Evolutionary conservation across 2,113 vertebrate species (phyloP), one percentile per base, ranked within the genome.

Genomic region (Gracilinanus agilis): DNA sequence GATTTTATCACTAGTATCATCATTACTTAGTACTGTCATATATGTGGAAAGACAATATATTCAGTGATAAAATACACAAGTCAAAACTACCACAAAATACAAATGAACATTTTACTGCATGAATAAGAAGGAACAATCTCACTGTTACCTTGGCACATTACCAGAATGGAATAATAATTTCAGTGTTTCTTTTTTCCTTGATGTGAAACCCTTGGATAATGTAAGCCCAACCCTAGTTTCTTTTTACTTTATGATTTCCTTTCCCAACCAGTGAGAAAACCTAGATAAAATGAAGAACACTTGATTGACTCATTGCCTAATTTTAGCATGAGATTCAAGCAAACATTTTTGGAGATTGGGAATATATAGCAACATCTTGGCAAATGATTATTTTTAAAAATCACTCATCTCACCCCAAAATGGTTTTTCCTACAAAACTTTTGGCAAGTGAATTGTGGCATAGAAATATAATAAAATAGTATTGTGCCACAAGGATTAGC

Each of bases 291-390:
- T 83, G 34, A 89, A 94, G 93, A 91, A 23, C 9, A 90, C 24
- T 67, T 93, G 24, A 55, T 89, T 89, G 58, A 88, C 54, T 90
- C 27, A 90, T 92, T 94, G 49, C 44, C 2, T 21, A 92, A 49
- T 91, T 90, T 96, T 90, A 94, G 2, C 89, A n/a, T 92, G 12
- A 92, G 90, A 89, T 92, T 93, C 83, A 97, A n/a, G 44, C 58
- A 97, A n/a, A 44, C 44, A 83, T 49, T 91, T 96, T 91, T 83
- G 49, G 95, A 92, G 83, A 40, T 92, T 94, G 40, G 27, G 94
- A 95, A 92, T 88, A 89, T 40, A 10, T 89, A 88, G 44, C 75
- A 90, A 16, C 9, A 44, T 13, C 67, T 13, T 90, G 90, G n/a
- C 19, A 40, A 83, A 40, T n/a, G 29, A 53, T 90, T 34, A 10